These are phyloP conservation scores for Psettodes erumei DNA, from an alignment of 2,113 vertebrate genomes.

Conservation along the genomic window DNA sequence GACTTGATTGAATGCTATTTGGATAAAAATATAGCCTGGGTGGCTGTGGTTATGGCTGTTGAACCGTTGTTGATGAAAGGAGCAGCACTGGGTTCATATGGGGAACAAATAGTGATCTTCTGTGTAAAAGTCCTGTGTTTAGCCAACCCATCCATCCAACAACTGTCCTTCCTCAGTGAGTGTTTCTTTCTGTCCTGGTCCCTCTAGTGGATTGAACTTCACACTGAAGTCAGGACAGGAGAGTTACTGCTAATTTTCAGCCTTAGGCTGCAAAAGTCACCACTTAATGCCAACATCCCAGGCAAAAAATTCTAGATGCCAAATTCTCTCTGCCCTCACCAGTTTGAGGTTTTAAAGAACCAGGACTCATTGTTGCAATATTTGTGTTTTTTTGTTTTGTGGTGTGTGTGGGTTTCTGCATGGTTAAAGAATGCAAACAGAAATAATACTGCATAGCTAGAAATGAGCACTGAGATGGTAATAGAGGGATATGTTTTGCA, in stretches of 20 bases:
- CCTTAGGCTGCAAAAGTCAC: neutral
- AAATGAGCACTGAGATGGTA: neutral
- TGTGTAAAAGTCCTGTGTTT: neutral
- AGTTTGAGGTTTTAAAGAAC: neutral
- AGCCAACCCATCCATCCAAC: neutral
- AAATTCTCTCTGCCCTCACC: no score
- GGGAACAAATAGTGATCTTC: neutral
- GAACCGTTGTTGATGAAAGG: neutral
- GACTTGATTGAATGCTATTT: no score
- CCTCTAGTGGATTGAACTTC: neutral
- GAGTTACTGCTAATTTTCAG: neutral
- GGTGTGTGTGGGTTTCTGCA: no score
- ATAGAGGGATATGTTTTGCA: neutral
- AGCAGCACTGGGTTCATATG: neutral
- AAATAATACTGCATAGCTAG: neutral
- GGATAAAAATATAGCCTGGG: no score
- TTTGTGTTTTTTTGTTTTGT: neutral
- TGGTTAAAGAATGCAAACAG: neutral
- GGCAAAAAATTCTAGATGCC: no score
- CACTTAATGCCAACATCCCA: no score
- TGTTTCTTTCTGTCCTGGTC: neutral
- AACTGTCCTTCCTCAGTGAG: neutral
- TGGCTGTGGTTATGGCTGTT: neutral
- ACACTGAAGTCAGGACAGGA: neutral
- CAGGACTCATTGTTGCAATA: neutral